Conservation (phyloP, 1,140 invertebrate genomes). For the Caenorhabditis brenneri region DNA sequence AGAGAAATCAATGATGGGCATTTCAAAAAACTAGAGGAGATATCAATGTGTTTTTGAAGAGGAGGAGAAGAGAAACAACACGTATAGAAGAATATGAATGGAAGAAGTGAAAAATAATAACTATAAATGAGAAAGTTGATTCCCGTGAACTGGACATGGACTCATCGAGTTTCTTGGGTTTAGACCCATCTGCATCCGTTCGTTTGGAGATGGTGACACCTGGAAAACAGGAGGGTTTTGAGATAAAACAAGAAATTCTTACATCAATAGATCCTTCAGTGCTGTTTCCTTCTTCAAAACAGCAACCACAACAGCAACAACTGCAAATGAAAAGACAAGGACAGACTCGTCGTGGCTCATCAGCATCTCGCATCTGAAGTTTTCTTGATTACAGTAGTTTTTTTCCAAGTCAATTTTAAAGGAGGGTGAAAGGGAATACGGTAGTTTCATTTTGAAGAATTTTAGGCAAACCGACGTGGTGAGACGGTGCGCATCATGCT, state of each 20-base stretch:
- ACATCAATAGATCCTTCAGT: slow-evolving; percentile 53
- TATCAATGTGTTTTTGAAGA: not conserved
- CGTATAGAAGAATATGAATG: not conserved
- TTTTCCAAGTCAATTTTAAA: too few species aligned
- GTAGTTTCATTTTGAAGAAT: too few species aligned
- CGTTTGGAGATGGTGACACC: slow-evolving; percentile 14
- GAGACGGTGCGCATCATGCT: too few species aligned
- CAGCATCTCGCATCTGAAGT: slow-evolving; percentile 50
- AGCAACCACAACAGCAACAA: slow-evolving; percentile 56
- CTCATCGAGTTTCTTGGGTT: slow-evolving; percentile 17
- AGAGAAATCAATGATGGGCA: not conserved
- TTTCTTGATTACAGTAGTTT: not conserved
- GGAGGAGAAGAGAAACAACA: not conserved
- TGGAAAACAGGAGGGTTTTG: not conserved
- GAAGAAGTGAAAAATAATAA: not conserved
- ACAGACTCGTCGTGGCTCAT: slow-evolving; percentile 54
- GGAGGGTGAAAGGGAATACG: too few species aligned
- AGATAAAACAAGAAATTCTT: not conserved
- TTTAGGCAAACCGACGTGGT: too few species aligned
- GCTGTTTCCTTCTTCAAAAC: slow-evolving; percentile 50
- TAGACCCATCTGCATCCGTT: slow-evolving; percentile 17
- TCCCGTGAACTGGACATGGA: not conserved
- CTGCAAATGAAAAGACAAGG: slow-evolving; percentile 54
- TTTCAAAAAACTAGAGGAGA: slow-evolving; percentile 2
- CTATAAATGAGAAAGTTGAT: slow-evolving; percentile 28